Conservation (phyloP, 2,797 vertebrate species). For the Meda fulgida region DNA sequence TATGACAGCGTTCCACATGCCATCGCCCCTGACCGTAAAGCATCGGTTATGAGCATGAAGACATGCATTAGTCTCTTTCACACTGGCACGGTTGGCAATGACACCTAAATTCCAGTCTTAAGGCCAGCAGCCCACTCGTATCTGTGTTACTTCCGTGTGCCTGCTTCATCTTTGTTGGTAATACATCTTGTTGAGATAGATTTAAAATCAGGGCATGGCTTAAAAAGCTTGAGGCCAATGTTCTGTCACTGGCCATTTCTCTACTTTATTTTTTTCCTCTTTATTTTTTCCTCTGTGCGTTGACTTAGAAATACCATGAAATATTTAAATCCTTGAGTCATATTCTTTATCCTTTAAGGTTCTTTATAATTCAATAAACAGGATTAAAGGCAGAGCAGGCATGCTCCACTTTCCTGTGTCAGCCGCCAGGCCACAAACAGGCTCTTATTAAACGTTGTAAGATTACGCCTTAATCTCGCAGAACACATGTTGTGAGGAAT, state of each 20-base stretch:
- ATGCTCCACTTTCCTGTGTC: constrained; percentile 76
- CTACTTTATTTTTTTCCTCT: constrained; percentile 55
- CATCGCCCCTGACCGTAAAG: constrained; percentile 21
- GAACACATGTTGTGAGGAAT: constrained; percentile 92
- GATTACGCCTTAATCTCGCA: constrained; percentile 89
- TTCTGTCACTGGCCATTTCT: constrained; percentile 58
- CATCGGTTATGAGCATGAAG: constrained; percentile 26
- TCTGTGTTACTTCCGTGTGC: constrained; percentile 20
- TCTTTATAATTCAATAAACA: constrained; percentile 90
- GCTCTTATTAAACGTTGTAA: constrained; percentile 80
- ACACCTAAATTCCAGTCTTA: constrained; percentile 10
- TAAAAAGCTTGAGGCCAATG: constrained; percentile 51
- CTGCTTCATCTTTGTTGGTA: constrained; percentile 35
- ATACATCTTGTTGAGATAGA: constrained; percentile 48
- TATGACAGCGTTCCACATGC: background rate
- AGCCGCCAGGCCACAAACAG: constrained; percentile 79
- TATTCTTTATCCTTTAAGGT: constrained; percentile 84
- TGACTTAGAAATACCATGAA: constrained; percentile 75
- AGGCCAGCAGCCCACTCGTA: constrained; percentile 11
- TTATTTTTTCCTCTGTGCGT: constrained; percentile 60
- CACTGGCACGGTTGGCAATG: background rate
- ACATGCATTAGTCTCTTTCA: constrained; percentile 17
- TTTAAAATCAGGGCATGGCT: constrained; percentile 55
- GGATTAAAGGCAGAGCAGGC: constrained; percentile 79
- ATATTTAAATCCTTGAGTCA: constrained; percentile 81